Evolutionary conservation across 2,797 vertebrate species (phyloP).

Genomic region (Danio choprae): DNA sequence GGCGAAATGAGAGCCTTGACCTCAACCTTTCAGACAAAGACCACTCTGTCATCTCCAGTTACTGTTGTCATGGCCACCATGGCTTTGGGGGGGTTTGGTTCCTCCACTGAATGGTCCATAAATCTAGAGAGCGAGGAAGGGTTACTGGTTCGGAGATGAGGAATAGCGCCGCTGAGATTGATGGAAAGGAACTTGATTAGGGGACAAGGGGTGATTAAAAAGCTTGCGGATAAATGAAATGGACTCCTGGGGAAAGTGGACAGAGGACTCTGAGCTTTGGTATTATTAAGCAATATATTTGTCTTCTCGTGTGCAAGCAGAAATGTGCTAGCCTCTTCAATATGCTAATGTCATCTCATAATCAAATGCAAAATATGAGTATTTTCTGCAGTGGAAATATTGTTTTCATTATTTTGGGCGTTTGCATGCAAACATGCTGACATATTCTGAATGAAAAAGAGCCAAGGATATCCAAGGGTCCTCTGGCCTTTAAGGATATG

Average conservation of each 20-base stretch:
- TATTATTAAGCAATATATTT: slow-evolving; percentile 42
- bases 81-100: slow-evolving; percentile 28
- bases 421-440: slow-evolving; percentile 35
- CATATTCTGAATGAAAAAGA: slow-evolving; percentile 33
- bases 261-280: slow-evolving; percentile 16
- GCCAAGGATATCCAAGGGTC: not conserved
- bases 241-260: slow-evolving; percentile 36
- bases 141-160: slow-evolving; percentile 4
- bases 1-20: slow-evolving; percentile 50
- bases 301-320: slow-evolving; percentile 14
- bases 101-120: slow-evolving; percentile 23
- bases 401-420: slow-evolving; percentile 27
- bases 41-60: slow-evolving; percentile 53
- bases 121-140: slow-evolving; percentile 21
- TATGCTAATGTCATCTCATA: slow-evolving; percentile 52
- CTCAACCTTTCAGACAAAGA: slow-evolving; percentile 53
- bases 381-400: slow-evolving; percentile 24
- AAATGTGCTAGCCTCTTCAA: slow-evolving; percentile 27
- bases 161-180: slow-evolving; percentile 41
- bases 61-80: slow-evolving; percentile 46
- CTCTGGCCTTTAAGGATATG: slow-evolving; percentile 32
- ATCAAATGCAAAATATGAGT: slow-evolving; percentile 41
- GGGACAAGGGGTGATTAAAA: slow-evolving; percentile 56
- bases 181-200: slow-evolving; percentile 50
- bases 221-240: slow-evolving; percentile 49